Evolutionary conservation across 92 coral and sea anemone species (phyloP).

Genomic region (Epizoanthus scotinus): DNA sequence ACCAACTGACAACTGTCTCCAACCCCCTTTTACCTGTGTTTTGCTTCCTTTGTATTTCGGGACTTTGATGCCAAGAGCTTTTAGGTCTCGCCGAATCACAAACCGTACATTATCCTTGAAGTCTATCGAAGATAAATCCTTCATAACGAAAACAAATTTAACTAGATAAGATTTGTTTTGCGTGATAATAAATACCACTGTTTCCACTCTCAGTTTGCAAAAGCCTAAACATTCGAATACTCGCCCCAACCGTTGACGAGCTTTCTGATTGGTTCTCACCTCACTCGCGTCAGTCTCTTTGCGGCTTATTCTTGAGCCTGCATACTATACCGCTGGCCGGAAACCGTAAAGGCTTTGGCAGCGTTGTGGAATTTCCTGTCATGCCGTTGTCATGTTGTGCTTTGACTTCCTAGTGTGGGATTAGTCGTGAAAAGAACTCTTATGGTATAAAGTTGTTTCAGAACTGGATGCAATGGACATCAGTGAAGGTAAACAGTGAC

Average conservation of each 20-base stretch:
- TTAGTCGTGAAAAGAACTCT: conserved; percentile 9
- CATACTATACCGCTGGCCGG: conserved; percentile 16
- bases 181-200: not conserved
- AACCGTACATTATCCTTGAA: conserved; percentile 91
- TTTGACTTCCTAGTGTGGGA: not conserved
- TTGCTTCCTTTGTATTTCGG: conserved; percentile 76
- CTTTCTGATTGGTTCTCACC: conserved; percentile 51
- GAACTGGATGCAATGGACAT: conserved; percentile 23
- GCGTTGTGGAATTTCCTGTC: conserved; percentile 41
- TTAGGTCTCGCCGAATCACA: conserved; percentile 85
- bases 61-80: conserved; percentile 89
- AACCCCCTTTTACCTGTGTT: conserved; percentile 49
- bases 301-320: conserved; percentile 7
- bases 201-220: conserved; percentile 23
- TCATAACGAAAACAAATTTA: conserved; percentile 53
- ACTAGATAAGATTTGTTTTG: conserved; percentile 2
- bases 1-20: not conserved
- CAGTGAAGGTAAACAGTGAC: conserved; percentile 30
- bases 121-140: conserved; percentile 90
- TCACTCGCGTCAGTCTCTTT: conserved; percentile 23
- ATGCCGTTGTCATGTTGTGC: conserved; percentile 18
- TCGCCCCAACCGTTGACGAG: conserved; percentile 49
- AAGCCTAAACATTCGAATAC: conserved; percentile 55
- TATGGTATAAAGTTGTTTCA: not conserved
- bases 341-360: conserved; percentile 1